phyloP scores from a whole-genome alignment of 2,888 invertebrate genomes.

The Scaeva pyrastri region DNA sequence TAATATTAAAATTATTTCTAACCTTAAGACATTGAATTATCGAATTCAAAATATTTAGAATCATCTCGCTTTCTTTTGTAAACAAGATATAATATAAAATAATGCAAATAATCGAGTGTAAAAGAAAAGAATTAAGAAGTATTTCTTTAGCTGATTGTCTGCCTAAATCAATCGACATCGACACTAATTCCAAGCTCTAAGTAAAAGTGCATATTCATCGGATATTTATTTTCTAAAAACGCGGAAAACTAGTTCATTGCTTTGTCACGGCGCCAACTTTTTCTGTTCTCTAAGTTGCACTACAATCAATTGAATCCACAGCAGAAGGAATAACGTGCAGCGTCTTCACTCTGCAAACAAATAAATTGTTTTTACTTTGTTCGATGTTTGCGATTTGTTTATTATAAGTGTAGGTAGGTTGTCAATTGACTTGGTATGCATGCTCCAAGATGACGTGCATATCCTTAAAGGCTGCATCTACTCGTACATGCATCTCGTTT shows the following conservation, averaged over 20 bases:
- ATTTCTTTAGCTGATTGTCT: conserved; percentile 12
- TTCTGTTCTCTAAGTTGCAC: conserved; percentile 44
- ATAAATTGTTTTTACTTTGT: conserved; percentile 29
- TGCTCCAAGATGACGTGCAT: not conserved
- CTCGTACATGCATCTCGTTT: not conserved
- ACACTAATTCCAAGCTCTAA: conserved; percentile 32
- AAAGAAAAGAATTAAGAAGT: conserved; percentile 27
- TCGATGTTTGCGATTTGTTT: conserved; percentile 24
- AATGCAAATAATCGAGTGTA: not conserved
- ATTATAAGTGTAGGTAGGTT: not conserved
- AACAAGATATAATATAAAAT: not conserved
- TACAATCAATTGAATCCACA: conserved; percentile 2
- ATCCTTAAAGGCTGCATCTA: not conserved
- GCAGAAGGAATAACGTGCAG: conserved; percentile 7
- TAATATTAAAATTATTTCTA: not conserved
- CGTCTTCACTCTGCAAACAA: conserved; percentile 17
- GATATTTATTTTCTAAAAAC: conserved; percentile 48
- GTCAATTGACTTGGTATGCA: not conserved
- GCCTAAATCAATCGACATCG: conserved; percentile 21
- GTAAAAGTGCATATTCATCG: conserved; percentile 55
- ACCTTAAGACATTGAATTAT: not conserved
- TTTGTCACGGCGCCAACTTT: conserved; percentile 66
- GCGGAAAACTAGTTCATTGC: conserved; percentile 63
- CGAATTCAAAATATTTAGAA: not conserved
- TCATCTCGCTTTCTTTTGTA: not conserved